Evolutionary conservation across 2,888 invertebrate species (phyloP).

Genomic region (Azorinus chamasolen): DNA sequence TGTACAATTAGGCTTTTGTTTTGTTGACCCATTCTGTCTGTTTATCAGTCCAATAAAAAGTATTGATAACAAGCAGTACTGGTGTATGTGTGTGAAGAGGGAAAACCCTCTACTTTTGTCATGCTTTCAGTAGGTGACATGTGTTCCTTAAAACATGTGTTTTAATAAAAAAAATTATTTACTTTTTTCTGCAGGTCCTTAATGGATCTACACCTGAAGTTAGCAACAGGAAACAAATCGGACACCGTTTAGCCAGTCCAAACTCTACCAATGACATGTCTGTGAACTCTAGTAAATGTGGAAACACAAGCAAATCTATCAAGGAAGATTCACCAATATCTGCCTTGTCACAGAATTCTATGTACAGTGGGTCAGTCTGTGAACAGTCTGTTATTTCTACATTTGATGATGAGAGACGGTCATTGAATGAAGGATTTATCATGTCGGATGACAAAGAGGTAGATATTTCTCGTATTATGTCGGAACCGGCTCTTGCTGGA

Average conservation of each 20-base stretch:
- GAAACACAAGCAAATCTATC: slow-evolving; percentile 22
- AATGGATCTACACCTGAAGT: too few relatives aligned
- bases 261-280: slow-evolving; percentile 25
- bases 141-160: too few relatives aligned
- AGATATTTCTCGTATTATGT: slow-evolving; percentile 63
- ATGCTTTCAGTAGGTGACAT: too few relatives aligned
- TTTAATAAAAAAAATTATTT: too few relatives aligned
- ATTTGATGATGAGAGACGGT: slow-evolving; percentile 63
- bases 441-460: slow-evolving; percentile 61
- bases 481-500: slow-evolving; percentile 53
- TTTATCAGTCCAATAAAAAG: too few relatives aligned
- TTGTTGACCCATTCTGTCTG: too few relatives aligned
- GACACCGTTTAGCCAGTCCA: slow-evolving; percentile 74
- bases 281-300: slow-evolving; percentile 18
- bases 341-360: slow-evolving; percentile 57
- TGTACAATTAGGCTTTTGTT: too few relatives aligned
- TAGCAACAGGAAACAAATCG: slow-evolving; percentile 50
- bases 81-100: too few relatives aligned
- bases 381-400: slow-evolving; percentile 66
- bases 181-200: too few relatives aligned
- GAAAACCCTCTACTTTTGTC: too few relatives aligned
- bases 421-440: slow-evolving; percentile 78
- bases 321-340: slow-evolving; percentile 60
- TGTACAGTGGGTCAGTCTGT: slow-evolving; percentile 50
- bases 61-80: too few relatives aligned